These are phyloP conservation scores for Patella caerulea DNA, from an alignment of 2,888 invertebrate species.

Conservation along the genomic window DNA sequence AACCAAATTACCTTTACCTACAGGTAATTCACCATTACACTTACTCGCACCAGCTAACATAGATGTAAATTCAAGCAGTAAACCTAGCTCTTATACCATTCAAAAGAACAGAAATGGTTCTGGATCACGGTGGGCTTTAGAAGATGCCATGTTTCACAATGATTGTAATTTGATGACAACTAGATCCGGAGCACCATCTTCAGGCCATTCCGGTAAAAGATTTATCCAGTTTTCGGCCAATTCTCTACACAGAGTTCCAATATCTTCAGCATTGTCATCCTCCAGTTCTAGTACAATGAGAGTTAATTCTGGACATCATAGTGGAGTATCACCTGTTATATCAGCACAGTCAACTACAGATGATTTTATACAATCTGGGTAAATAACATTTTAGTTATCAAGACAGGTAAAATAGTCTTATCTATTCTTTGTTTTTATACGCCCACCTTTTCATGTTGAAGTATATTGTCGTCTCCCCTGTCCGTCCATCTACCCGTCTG, in stretches of 20 bases:
- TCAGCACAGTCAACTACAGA: neutral
- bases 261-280: neutral
- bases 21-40: slow-evolving; percentile 51
- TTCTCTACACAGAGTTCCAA: neutral
- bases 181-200: neutral
- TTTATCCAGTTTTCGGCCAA: neutral
- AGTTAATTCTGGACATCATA: neutral
- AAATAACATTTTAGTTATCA: neutral
- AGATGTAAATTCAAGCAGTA: slow-evolving; percentile 26
- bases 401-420: no score
- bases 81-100: neutral
- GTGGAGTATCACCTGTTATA: neutral
- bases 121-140: neutral
- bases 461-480: no score
- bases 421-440: no score
- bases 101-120: neutral
- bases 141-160: slow-evolving; percentile 11
- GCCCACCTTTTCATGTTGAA: no score
- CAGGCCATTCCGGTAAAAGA: neutral
- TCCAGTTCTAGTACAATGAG: neutral
- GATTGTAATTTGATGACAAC: slow-evolving; percentile 2
- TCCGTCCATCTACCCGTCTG: no score
- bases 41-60: slow-evolving; percentile 37
- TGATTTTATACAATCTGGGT: neutral
- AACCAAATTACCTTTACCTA: slow-evolving; percentile 57